Percentiles rank a stretch among this genome's conserved stretches.
phyloP scores from a whole-genome alignment of 2,888 invertebrate species.

The Eilema griseolum region DNA sequence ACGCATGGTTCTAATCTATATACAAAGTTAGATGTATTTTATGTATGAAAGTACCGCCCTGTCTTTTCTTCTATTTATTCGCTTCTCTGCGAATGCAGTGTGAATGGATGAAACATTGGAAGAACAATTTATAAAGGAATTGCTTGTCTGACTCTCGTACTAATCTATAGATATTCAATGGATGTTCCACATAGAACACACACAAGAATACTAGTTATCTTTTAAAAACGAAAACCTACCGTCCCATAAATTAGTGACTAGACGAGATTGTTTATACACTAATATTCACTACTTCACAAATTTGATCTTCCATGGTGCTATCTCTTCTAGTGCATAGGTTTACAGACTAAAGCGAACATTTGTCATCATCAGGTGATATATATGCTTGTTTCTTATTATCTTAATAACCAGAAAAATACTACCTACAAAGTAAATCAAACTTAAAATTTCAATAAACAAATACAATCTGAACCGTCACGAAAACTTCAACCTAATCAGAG shows the following conservation, averaged over 20 bases:
- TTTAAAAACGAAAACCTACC: not conserved
- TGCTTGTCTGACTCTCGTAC: not conserved
- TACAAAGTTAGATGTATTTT: not conserved
- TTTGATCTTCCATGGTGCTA: not conserved
- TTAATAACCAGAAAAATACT: not conserved
- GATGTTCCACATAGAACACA: no score
- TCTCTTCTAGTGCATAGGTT: no score
- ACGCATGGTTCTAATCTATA: not conserved
- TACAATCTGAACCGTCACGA: not conserved
- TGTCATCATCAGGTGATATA: not conserved
- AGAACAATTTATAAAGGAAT: not conserved
- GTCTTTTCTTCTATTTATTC: not conserved
- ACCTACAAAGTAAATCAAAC: not conserved
- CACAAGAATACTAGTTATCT: not conserved
- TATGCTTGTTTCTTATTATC: not conserved
- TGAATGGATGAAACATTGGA: not conserved
- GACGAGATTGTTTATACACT: no score
- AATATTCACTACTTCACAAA: not conserved
- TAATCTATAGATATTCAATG: not conserved
- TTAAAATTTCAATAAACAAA: not conserved
- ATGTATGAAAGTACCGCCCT: not conserved
- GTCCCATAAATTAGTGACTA: not conserved
- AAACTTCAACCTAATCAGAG: not conserved
- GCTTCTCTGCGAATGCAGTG: no score
- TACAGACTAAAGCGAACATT: no score